These are phyloP conservation scores for Paradisaea rubra DNA, from an alignment of 2,113 vertebrate genomes.

Conservation along the genomic window DNA sequence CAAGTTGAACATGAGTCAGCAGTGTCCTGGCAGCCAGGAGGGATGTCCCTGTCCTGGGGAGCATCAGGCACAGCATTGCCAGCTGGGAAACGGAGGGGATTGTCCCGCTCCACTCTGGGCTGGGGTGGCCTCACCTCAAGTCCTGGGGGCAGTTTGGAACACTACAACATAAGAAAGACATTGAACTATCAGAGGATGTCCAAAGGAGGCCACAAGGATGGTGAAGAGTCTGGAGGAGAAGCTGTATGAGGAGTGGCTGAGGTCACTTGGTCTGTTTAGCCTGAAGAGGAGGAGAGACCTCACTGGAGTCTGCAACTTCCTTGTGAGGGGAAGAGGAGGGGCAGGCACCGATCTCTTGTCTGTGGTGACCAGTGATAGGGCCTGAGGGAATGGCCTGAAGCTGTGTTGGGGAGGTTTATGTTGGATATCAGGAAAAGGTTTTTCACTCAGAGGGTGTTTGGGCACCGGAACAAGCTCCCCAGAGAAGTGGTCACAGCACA, in stretches of 20 bases:
- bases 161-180: not conserved
- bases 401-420: not conserved
- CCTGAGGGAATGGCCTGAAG: not conserved
- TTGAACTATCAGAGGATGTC: not conserved
- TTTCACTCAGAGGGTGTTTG: not conserved
- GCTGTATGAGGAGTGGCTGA: not conserved
- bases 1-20: not conserved
- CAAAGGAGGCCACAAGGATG: not conserved
- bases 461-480: not conserved
- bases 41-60: too few relatives aligned
- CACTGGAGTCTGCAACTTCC: not conserved
- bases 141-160: not conserved
- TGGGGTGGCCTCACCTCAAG: fast-evolving
- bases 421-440: not conserved
- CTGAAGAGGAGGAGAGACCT: not conserved
- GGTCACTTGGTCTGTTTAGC: not conserved
- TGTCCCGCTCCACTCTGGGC: fast-evolving
- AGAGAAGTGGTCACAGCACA: not conserved
- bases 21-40: not conserved
- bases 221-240: not conserved
- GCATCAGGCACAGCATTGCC: not conserved
- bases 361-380: not conserved
- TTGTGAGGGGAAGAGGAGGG: not conserved
- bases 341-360: not conserved
- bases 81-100: not conserved